Conservation (phyloP, 2,888 invertebrate genomes). For the Aphidius colemani region DNA sequence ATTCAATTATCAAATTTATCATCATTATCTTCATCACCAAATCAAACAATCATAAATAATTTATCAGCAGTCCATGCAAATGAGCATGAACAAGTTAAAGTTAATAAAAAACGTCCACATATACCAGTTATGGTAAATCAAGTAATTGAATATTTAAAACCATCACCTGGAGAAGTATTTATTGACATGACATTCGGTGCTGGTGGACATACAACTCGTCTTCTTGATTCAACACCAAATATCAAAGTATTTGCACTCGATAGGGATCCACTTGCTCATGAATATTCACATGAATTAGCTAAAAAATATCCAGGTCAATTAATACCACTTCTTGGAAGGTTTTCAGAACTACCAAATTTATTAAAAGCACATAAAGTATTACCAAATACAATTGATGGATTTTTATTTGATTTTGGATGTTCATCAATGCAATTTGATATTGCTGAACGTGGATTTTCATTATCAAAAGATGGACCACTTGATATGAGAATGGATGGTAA, state of each 20-base stretch:
- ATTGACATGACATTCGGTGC: conserved; percentile 97
- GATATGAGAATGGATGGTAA: conserved; percentile 96
- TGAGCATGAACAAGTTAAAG: neutral
- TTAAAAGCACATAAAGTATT: conserved; percentile 66
- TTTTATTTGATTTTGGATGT: conserved; percentile 91
- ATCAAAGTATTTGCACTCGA: conserved; percentile 81
- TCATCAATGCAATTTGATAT: conserved; percentile 94
- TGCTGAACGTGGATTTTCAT: conserved; percentile 81
- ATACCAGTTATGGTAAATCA: conserved; percentile 78
- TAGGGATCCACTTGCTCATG: conserved; percentile 81
- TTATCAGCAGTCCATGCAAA: conserved; percentile 25
- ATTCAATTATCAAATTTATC: neutral
- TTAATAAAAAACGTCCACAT: conserved; percentile 59
- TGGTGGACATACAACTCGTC: conserved; percentile 82
- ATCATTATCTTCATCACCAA: conserved; percentile 3
- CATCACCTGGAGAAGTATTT: conserved; percentile 68
- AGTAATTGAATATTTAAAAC: conserved; percentile 71
- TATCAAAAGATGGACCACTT: conserved; percentile 83
- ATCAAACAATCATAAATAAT: conserved; percentile 58
- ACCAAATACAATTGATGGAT: conserved; percentile 77
- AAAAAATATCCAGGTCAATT: conserved; percentile 73
- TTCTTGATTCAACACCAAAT: conserved; percentile 70
- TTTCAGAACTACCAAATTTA: conserved; percentile 81
- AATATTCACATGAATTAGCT: conserved; percentile 70
- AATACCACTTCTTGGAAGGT: conserved; percentile 81